Base-by-base conservation (phyloP, 1,140 invertebrate species). In the Anthonomus grandis region DNA sequence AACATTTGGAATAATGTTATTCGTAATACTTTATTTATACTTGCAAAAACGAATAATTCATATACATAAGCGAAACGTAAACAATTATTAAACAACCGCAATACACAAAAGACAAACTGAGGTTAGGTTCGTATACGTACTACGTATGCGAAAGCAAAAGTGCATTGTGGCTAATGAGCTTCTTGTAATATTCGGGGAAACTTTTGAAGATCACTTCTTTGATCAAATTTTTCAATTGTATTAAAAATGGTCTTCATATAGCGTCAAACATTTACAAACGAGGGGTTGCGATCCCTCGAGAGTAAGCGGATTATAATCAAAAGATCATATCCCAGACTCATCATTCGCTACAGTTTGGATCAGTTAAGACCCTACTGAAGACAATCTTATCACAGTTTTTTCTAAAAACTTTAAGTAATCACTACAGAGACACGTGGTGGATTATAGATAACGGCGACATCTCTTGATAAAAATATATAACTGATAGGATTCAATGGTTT, bases 361-460 rank as follows among this genome's bases (percentile, higher is more conserved):
- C 64, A 65, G 61, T 65, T 63, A 61, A 57, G 61, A 65, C 61
- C 64, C 64, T 63, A 63, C 59, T 66, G 58, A 67, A 60, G 59
- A 64, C 57, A 48, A 63, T 6, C 1, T 31, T 61, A 9, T 37
- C 15, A 50, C 8, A 6, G 8, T 12, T 15, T 37, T 38, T 37
- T 39, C 8, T 2, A 39, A 23, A 2, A 3, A 27, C 25, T 49
- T 25, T 13, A 5, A 46, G 12, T 27, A 19, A 8, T 42, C 0
- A 1, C 3, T 25, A 5, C 13, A 25, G 4, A 6, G 4, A 8
- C 15, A 8, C 4, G 2, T 9, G 13, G 44, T n/a, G 1, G 31
- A n/a, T 46, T 49, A 15, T 49, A 49, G 22, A 49, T 1, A 1
- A 17, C n/a, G 31, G 47, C 47, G 47, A 15, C 47, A 34, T 21